Evolutionary conservation across 2,797 vertebrate genomes (phyloP), one percentile per base, ranked within the genome.

Genomic region (Pteronotus mesoamericanus): DNA sequence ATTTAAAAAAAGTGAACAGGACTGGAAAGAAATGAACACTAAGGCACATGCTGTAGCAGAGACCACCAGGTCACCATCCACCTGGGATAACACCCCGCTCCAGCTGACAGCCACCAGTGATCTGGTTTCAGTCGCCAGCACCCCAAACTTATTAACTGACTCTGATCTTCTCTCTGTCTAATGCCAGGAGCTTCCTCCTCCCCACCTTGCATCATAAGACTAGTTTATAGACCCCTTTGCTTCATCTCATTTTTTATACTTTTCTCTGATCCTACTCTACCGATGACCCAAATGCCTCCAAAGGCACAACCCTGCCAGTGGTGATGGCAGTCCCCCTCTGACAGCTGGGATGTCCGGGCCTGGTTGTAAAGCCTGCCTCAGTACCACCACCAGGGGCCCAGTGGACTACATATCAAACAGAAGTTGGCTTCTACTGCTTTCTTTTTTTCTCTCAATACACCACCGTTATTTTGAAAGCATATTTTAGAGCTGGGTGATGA

Each of bases 131-230:
- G 95, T 97, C 93, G 59, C 91, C 97, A 96, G 97, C 97, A 97
- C 97, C 97, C 97, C 97, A 98, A 97, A 98, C 97, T 97, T 98
- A 98, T 97, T 98, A 97, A 97, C 86, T 93, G 94, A 92, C 97
- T 98, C 96, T 98, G 96, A 98, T 97, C 97, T 97, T 97, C 97
- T 95, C 87, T 96, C 95, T 88, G 94, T 95, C 94, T 95, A 96
- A 97, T 97, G 96, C 97, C 95, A 97, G 97, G 95, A 91, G 89
- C 96, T 97, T 97, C 96, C 95, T 95, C 94, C 94, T 94, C 87
- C 97, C 96, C 94, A 97, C 96, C 97, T 96, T 97, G 96, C 89
- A 97, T 96, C 96, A 96, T 96, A 97, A 97, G 97, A 97, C 97
- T 97, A 95, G 97, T 97, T 97, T 97, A 96, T 96, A 97, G 96